Evolutionary conservation across 2,113 vertebrate genomes (phyloP).

Genomic region (Elephas maximus): DNA sequence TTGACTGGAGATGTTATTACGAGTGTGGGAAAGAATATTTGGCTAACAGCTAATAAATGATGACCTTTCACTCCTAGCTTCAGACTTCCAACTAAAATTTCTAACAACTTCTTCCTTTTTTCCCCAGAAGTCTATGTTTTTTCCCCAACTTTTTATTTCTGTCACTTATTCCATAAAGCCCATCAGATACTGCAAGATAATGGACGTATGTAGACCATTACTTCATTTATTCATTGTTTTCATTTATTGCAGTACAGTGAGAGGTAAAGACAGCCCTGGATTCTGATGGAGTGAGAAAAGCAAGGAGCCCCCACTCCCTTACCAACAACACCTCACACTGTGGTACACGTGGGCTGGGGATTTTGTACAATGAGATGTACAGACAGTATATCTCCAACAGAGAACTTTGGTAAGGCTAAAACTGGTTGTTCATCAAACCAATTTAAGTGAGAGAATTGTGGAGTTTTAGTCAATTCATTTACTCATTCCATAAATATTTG

Average conservation of each 20-base stretch:
- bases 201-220: background rate
- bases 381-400: background rate
- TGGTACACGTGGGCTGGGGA: fast-evolving
- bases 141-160: background rate
- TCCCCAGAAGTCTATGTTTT: background rate
- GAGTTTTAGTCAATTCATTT: background rate
- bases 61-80: background rate
- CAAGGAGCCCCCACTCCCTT: background rate
- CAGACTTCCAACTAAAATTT: background rate
- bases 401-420: background rate
- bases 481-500: background rate
- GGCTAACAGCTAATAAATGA: background rate
- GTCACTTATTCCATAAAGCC: background rate
- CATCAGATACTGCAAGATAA: background rate
- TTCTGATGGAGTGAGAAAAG: too few species aligned
- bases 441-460: background rate
- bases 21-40: conserved; percentile 23
- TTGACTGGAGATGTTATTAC: background rate
- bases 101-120: too few species aligned
- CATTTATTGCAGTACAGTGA: background rate
- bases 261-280: background rate
- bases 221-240: background rate
- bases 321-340: fast-evolving
- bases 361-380: fast-evolving
- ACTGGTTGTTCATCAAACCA: background rate